Evolutionary conservation across 2,888 invertebrate genomes (phyloP).

Genomic region (Alcis repandata): DNA sequence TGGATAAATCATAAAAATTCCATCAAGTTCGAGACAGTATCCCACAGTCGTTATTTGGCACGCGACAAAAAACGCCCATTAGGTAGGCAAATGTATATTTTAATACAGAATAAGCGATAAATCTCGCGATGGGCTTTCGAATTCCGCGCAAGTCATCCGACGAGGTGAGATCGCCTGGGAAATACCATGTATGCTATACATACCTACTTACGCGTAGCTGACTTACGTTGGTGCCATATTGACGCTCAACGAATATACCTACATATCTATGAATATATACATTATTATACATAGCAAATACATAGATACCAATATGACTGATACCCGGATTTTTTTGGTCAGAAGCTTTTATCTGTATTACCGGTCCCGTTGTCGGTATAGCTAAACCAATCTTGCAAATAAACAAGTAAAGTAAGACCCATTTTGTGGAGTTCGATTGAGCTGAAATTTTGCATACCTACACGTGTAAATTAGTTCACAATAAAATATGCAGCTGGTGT

Average conservation of each 20-base stretch:
- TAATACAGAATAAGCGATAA: slow-evolving; percentile 85
- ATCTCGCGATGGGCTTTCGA: slow-evolving; percentile 86
- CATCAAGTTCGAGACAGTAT: slow-evolving; percentile 65
- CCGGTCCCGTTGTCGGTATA: too few species aligned
- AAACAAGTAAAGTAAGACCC: too few species aligned
- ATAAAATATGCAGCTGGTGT: too few species aligned
- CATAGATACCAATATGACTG: slow-evolving; percentile 49
- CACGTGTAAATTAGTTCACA: too few species aligned
- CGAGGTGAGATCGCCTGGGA: slow-evolving; percentile 85
- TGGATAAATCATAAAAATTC: slow-evolving; percentile 73
- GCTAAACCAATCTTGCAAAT: too few species aligned
- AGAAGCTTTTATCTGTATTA: slow-evolving; percentile 53
- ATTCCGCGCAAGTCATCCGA: slow-evolving; percentile 84
- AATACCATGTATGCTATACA: slow-evolving; percentile 79
- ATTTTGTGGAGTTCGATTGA: too few species aligned
- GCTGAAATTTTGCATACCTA: too few species aligned
- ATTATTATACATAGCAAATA: too few species aligned
- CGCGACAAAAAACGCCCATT: slow-evolving; percentile 83
- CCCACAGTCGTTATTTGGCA: slow-evolving; percentile 74
- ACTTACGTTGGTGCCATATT: slow-evolving; percentile 71
- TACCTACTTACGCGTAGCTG: slow-evolving; percentile 57
- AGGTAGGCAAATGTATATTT: slow-evolving; percentile 84
- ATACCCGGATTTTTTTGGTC: slow-evolving; percentile 52
- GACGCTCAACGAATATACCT: slow-evolving; percentile 44
- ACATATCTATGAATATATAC: too few species aligned